Conservation (phyloP, 1,140 invertebrate species). For the Mamestra configurata region DNA sequence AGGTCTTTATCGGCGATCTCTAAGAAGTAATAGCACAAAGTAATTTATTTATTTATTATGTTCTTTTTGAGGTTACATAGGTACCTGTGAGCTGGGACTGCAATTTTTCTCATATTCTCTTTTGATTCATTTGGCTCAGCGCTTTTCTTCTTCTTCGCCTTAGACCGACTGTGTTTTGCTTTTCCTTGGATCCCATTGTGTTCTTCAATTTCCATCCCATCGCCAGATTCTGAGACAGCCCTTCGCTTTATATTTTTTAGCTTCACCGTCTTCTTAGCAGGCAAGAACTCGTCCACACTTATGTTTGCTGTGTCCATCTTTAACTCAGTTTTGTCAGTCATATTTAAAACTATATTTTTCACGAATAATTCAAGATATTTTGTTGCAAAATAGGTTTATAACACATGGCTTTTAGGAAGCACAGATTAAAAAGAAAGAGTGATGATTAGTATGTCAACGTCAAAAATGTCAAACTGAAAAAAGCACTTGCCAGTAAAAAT, state of each 20-base stretch:
- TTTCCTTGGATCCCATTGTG: conserved; percentile 90
- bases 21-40: too few species aligned
- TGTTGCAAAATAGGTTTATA: conserved; percentile 61
- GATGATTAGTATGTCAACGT: background rate
- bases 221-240: conserved; percentile 82
- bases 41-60: background rate
- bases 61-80: conserved; percentile 60
- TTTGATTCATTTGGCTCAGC: conserved; percentile 88
- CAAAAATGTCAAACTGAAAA: background rate
- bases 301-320: conserved; percentile 88
- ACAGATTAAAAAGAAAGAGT: conserved; percentile 43
- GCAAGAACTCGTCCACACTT: conserved; percentile 88
- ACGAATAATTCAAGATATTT: conserved; percentile 38
- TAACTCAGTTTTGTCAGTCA: conserved; percentile 25
- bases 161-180: conserved; percentile 79
- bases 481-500: too few species aligned
- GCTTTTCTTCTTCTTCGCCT: conserved; percentile 88
- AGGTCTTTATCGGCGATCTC: too few species aligned
- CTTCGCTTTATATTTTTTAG: conserved; percentile 87
- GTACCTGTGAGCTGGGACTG: conserved; percentile 90
- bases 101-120: conserved; percentile 90
- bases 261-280: conserved; percentile 84
- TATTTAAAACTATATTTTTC: conserved; percentile 17
- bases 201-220: conserved; percentile 90
- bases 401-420: conserved; percentile 56